phyloP scores from a whole-genome alignment of 2,113 vertebrate species.

The Dipodomys spectabilis region DNA sequence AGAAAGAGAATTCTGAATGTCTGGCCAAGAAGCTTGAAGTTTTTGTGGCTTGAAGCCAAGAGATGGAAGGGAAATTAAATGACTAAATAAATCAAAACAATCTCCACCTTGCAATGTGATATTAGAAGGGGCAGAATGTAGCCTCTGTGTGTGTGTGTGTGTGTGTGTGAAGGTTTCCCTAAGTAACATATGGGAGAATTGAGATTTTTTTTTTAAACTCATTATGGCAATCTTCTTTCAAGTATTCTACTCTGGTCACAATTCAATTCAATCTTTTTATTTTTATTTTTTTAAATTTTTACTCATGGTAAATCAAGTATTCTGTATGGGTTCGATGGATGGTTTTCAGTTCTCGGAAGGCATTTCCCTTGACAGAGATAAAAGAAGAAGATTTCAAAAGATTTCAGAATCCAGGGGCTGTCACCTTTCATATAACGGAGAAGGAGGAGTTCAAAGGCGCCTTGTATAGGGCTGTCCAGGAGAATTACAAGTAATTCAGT shows the following conservation, averaged over 20 bases:
- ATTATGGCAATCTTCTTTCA: conserved; percentile 60
- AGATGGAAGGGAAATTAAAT: conserved; percentile 65
- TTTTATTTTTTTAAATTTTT: neutral
- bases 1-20: conserved; percentile 58
- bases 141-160: neutral
- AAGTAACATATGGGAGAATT: neutral
- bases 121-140: neutral
- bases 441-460: conserved; percentile 48
- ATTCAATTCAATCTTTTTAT: neutral
- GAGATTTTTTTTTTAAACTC: conserved; percentile 43
- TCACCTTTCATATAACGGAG: conserved; percentile 46
- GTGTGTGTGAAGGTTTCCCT: neutral
- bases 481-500: conserved; percentile 27
- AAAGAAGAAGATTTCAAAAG: conserved; percentile 68
- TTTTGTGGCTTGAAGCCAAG: conserved; percentile 53
- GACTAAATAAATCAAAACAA: conserved; percentile 66
- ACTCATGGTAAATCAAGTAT: conserved; percentile 30
- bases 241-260: conserved; percentile 22
- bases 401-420: conserved; percentile 47
- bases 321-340: neutral
- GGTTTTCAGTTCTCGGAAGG: conserved; percentile 47
- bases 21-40: conserved; percentile 9
- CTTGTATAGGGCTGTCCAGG: neutral
- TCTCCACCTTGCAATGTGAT: neutral
- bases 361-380: conserved; percentile 54